These are phyloP conservation scores for Dendrophyllia cribrosa DNA, from an alignment of 64 coral and sea anemone genomes.

Conservation along the genomic window DNA sequence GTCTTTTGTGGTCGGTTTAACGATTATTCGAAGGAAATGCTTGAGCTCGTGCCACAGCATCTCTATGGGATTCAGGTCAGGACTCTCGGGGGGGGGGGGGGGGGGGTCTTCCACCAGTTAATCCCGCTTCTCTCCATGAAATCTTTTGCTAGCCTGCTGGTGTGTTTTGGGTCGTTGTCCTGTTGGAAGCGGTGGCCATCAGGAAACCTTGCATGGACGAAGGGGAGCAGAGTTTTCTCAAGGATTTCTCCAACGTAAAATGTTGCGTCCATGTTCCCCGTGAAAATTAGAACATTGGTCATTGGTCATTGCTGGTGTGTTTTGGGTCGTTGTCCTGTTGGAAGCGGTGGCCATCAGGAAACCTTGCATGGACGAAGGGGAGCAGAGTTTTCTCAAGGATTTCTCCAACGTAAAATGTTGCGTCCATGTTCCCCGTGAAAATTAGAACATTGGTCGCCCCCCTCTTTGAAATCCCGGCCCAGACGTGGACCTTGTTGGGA, in stretches of 20 bases:
- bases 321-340: constrained; percentile 33
- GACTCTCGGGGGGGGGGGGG: no score
- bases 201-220: neutral
- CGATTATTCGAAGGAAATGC: no score
- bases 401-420: neutral
- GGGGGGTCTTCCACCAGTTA: neutral
- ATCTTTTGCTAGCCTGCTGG: neutral
- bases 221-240: neutral
- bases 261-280: constrained; percentile 16
- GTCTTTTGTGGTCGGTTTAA: no score
- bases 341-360: constrained; percentile 60
- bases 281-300: constrained; percentile 14
- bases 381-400: neutral
- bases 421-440: constrained; percentile 30
- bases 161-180: no score
- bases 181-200: constrained; percentile 62
- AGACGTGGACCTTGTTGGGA: constrained; percentile 23
- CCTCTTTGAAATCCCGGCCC: constrained; percentile 23
- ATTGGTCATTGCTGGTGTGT: no score
- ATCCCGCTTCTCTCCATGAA: neutral
- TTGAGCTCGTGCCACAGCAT: constrained; percentile 11
- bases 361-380: neutral
- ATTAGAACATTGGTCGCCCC: constrained; percentile 10
- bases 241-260: neutral
- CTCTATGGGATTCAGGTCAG: constrained; percentile 13